Evolutionary conservation across 2,888 invertebrate species (phyloP).

Genomic region (Nephrotoma guestfalica): DNA sequence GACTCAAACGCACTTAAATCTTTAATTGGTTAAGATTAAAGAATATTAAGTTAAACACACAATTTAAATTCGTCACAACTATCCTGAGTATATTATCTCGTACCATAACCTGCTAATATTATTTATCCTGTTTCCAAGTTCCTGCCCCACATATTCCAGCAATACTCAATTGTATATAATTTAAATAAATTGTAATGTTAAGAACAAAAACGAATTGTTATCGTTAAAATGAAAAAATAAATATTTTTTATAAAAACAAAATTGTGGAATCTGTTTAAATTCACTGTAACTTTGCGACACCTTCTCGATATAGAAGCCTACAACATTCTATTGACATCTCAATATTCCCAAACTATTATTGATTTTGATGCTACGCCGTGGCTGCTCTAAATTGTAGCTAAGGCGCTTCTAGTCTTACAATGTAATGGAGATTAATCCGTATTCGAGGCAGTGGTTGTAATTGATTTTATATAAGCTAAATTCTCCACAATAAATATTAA

Average conservation of each 20-base stretch:
- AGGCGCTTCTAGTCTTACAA: too few relatives aligned
- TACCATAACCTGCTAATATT: background rate
- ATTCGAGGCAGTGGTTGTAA: too few relatives aligned
- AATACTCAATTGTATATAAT: background rate
- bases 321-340: too few relatives aligned
- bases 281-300: too few relatives aligned
- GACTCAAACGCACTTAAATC: conserved; percentile 12
- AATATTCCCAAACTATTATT: too few relatives aligned
- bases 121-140: background rate
- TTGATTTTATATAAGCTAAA: too few relatives aligned
- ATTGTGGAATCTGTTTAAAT: too few relatives aligned
- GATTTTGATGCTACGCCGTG: too few relatives aligned
- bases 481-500: too few relatives aligned
- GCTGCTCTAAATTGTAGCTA: too few relatives aligned
- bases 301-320: too few relatives aligned
- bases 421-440: too few relatives aligned
- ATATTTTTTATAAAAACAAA: background rate
- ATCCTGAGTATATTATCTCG: background rate
- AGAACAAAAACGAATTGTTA: background rate
- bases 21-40: conserved; percentile 9
- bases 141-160: background rate
- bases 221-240: background rate
- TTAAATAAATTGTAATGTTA: background rate
- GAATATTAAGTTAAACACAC: background rate
- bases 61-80: background rate